phyloP scores from a whole-genome alignment of 2,113 vertebrate species.

The Atrichornis clamosus region DNA sequence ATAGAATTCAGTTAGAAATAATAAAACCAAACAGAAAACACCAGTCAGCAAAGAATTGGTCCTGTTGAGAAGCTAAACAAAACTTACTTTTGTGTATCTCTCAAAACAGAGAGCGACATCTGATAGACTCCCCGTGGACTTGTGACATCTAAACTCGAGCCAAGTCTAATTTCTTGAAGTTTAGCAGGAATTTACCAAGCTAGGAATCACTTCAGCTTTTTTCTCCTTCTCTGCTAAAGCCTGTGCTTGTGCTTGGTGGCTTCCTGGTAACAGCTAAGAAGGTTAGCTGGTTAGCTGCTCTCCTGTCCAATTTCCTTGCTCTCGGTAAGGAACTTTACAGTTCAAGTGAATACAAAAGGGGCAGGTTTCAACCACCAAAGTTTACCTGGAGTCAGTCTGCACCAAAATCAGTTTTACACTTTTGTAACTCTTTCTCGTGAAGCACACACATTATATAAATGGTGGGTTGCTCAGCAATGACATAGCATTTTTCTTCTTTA shows the following conservation, averaged over 20 bases:
- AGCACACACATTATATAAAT: neutral
- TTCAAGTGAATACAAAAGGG: neutral
- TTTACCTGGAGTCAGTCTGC: neutral
- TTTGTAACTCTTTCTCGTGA: neutral
- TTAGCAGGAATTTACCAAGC: neutral
- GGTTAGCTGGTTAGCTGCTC: neutral
- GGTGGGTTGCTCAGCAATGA: fast-evolving
- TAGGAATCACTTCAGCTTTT: neutral
- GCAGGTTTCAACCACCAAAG: neutral
- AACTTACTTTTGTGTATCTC: neutral
- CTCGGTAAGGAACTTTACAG: neutral
- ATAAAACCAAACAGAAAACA: neutral
- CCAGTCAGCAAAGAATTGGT: neutral
- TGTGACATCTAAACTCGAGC: neutral
- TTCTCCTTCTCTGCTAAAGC: neutral
- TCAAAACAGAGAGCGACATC: neutral
- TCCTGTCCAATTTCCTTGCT: neutral
- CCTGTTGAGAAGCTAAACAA: neutral
- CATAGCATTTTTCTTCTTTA: neutral
- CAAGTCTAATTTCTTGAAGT: neutral
- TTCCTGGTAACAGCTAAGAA: neutral
- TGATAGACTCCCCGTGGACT: fast-evolving
- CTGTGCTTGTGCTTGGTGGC: neutral
- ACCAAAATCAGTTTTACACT: neutral
- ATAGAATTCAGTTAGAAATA: neutral